Evolutionary conservation across 1,140 invertebrate genomes (phyloP), one percentile per base, ranked within the genome.

Genomic region (Drosophila nigrodunni): DNA sequence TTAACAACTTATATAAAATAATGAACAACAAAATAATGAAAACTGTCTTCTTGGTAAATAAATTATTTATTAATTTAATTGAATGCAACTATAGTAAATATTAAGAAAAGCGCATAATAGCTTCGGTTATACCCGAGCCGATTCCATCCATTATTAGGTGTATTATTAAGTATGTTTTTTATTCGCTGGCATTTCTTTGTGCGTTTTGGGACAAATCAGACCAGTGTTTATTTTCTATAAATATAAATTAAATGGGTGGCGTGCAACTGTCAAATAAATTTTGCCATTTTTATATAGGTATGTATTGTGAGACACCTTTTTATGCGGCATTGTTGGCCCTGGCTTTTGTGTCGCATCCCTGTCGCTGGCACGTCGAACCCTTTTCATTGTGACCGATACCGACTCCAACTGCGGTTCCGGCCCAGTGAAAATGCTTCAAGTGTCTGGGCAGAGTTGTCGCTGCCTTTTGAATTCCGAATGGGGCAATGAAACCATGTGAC

Each of bases 181-280:
- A 58, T 50, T 65, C 41, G 50, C 41, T 35, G 49, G 52, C 18
- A 21, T 46, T 49, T 66, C 59, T 34, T 37, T 44, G 30, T 52
- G 41, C 13, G 57, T 65, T 25, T 50, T 11, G 39, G 35, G 54
- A n/a, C 68, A 76, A 76, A 76, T 81, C 75, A 77, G 50, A 69
- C 72, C 61, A 52, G 77, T 87, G 79, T 87, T 87, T 82, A 73
- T 79, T 87, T 87, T 82, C 82, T 88, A 87, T 87, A 87, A 87
- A 87, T 86, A 86, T 86, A 91, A 91, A 91, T 91, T 85, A 91
- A 91, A 91, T 85, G 79, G 83, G 71, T 91, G 83, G 83, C 85
- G 83, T 91, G 89, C 77, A 71, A 85, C 77, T 91, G 88, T 88
- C 89, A 76, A 91, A 91, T 91, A 91, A 91, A 91, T 91, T 91